Conservation (phyloP, 2,797 vertebrate species). For the Ataeniobius toweri region DNA sequence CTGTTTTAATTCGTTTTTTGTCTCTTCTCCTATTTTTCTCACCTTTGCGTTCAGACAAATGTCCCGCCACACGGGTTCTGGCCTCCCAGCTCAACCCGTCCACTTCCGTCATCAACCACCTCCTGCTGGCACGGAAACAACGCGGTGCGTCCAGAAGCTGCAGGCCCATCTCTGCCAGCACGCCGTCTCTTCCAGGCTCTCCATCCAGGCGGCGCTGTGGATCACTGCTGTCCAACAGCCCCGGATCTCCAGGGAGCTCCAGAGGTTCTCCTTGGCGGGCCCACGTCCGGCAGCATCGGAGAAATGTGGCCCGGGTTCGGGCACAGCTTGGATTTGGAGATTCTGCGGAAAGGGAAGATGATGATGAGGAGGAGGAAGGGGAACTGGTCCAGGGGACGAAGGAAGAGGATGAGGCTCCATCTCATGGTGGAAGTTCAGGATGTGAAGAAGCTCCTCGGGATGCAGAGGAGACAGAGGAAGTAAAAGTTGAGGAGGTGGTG, state of each 20-base stretch:
- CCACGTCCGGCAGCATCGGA: conserved; percentile 90
- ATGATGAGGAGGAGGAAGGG: conserved; percentile 41
- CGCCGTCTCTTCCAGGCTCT: conserved; percentile 57
- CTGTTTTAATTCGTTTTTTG: conserved; percentile 6
- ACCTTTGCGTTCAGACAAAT: conserved; percentile 84
- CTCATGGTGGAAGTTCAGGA: conserved; percentile 28
- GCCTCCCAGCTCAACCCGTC: conserved; percentile 92
- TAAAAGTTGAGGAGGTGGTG: conserved; percentile 75
- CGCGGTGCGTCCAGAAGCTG: conserved; percentile 73
- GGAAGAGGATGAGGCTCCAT: conserved; percentile 22
- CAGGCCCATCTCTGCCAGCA: conserved; percentile 77
- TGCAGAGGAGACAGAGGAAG: conserved; percentile 24
- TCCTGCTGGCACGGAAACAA: conserved; percentile 90
- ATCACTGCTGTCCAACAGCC: conserved; percentile 51
- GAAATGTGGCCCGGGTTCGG: conserved; percentile 84
- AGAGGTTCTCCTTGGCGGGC: conserved; percentile 91
- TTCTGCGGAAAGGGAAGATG: conserved; percentile 58
- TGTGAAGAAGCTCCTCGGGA: conserved; percentile 29
- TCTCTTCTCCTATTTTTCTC: not conserved
- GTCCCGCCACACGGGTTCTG: conserved; percentile 90
- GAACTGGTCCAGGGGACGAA: conserved; percentile 39
- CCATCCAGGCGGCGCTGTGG: not conserved
- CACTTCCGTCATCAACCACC: conserved; percentile 92
- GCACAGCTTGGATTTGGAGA: conserved; percentile 87
- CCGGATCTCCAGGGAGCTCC: conserved; percentile 66